These are phyloP conservation scores for Mantis religiosa DNA, from an alignment of 2,888 invertebrate species.

Conservation along the genomic window DNA sequence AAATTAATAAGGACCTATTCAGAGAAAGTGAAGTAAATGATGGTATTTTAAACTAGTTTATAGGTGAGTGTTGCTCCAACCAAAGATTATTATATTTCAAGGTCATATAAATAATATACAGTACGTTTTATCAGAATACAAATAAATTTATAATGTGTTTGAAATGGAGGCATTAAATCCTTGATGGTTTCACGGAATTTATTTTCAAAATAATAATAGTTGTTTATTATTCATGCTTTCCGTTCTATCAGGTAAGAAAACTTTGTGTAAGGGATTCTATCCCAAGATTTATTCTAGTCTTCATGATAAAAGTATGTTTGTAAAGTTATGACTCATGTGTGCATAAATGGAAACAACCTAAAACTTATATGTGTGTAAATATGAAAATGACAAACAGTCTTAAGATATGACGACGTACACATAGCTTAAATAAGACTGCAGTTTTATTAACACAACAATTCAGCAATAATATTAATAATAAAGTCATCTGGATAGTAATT, in stretches of 20 bases:
- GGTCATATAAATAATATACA: no score
- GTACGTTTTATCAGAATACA: no score
- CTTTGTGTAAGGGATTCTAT: not conserved
- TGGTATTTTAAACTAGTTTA: no score
- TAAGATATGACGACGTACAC: not conserved
- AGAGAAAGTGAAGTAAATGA: no score
- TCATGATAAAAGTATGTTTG: not conserved
- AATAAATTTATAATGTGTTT: no score
- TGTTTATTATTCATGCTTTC: not conserved
- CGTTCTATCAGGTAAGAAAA: not conserved
- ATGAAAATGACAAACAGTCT: not conserved
- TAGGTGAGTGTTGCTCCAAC: no score
- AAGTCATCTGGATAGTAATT: not conserved
- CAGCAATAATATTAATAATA: not conserved
- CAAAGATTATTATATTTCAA: no score
- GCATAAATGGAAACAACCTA: not conserved
- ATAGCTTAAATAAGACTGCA: not conserved
- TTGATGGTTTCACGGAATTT: no score
- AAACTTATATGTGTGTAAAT: not conserved
- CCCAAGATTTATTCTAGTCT: not conserved
- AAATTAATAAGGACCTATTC: no score
- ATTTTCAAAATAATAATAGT: no score
- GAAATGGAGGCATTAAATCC: no score
- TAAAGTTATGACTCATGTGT: not conserved
- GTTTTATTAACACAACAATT: not conserved